These are phyloP conservation scores for Pristionchus maxplancki DNA, from an alignment of 2,888 invertebrate species.

Conservation along the genomic window DNA sequence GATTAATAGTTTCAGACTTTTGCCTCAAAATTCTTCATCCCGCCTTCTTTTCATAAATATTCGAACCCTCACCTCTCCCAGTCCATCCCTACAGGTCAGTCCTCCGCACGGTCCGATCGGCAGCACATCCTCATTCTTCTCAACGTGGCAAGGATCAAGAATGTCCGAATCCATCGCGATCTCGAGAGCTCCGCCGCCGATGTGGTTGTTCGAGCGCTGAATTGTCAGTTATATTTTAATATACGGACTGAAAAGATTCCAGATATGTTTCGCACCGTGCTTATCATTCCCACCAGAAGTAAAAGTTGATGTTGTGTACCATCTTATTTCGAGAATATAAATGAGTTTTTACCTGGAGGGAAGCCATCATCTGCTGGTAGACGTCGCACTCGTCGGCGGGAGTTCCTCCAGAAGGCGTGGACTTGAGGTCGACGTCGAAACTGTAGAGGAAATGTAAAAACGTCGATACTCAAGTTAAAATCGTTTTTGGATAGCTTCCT, in stretches of 20 bases:
- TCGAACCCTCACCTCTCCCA: constrained; percentile 58
- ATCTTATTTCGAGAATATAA: constrained; percentile 52
- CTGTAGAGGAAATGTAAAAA: neutral
- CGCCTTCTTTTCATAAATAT: too few relatives aligned
- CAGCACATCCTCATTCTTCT: constrained; percentile 54
- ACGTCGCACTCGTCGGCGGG: constrained; percentile 73
- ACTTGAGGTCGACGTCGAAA: constrained; percentile 69
- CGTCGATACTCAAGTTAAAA: too few relatives aligned
- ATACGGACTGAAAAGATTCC: too few relatives aligned
- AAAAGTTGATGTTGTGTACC: too few relatives aligned
- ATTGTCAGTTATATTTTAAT: too few relatives aligned
- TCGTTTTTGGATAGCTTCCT: too few relatives aligned
- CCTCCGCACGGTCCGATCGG: constrained; percentile 71
- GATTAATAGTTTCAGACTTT: neutral
- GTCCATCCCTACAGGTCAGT: constrained; percentile 66
- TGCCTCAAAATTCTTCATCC: too few relatives aligned
- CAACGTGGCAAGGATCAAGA: constrained; percentile 71
- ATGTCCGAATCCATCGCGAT: constrained; percentile 74
- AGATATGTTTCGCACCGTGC: too few relatives aligned
- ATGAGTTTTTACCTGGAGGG: constrained; percentile 61
- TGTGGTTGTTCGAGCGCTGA: constrained; percentile 48
- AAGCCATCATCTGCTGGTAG: constrained; percentile 73
- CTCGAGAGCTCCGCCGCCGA: constrained; percentile 69
- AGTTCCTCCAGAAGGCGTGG: constrained; percentile 48
- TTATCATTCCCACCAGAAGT: too few relatives aligned